These are phyloP conservation scores for Dicerorhinus sumatrensis DNA, from an alignment of 2,113 vertebrate genomes.

Conservation along the genomic window DNA sequence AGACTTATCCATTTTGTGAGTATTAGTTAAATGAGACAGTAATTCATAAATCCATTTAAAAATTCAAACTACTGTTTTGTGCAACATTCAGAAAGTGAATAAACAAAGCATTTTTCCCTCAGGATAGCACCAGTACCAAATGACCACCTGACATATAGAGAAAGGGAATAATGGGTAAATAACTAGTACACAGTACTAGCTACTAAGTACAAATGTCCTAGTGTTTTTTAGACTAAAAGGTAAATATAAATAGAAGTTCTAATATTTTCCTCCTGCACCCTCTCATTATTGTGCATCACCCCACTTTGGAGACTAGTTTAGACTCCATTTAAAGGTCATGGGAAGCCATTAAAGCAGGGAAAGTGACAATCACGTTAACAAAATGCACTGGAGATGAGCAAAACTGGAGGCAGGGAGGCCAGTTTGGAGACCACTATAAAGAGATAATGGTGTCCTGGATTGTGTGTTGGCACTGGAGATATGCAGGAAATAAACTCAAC, in stretches of 20 bases:
- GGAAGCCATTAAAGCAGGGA: background rate
- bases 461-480: background rate
- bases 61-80: background rate
- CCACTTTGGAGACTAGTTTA: background rate
- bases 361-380: background rate
- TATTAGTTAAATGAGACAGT: background rate
- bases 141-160: background rate
- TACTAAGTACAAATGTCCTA: background rate
- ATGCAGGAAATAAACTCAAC: background rate
- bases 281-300: background rate
- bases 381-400: background rate
- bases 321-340: background rate
- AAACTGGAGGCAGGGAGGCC: background rate
- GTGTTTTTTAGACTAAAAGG: background rate
- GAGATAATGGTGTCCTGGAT: background rate
- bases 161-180: background rate
- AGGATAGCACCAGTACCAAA: background rate
- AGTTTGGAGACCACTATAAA: background rate
- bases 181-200: background rate
- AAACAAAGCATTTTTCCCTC: background rate
- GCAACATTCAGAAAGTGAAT: background rate
- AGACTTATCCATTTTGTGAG: background rate
- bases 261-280: background rate
- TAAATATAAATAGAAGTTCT: background rate
- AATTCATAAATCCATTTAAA: background rate